Evolutionary conservation across 2,888 invertebrate species (phyloP), one percentile per base, ranked within the genome.

Genomic region (Drosophila engyochracea): DNA sequence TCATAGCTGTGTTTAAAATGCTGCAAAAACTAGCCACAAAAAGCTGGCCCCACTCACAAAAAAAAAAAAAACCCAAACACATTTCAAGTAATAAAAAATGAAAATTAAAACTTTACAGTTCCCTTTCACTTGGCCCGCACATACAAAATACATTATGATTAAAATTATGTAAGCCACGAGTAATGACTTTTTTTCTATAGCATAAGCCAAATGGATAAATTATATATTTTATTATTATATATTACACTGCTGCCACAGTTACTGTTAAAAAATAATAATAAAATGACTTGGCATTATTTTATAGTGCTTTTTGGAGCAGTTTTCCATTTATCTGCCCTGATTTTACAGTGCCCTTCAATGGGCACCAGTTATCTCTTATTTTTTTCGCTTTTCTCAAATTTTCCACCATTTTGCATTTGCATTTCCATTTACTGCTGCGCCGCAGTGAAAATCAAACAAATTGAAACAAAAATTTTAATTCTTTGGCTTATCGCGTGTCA

Each of bases 381-480:
- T 49, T 49, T 49, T 74, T 62, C 71, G 52, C 68, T 74, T 54
- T 53, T 49, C 70, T 62, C 69, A 61, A 16, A 44, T 19, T 53
- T 65, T 39, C 31, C 68, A 67, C 65, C 33, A 57, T 57, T 55
- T 55, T 66, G 79, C 81, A 82, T 80, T 68, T 58, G 22, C 25
- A 68, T 68, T 58, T 68, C 16, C 44, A 44, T 30, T 39, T 59
- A 9, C 51, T 71, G 30, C 64, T 70, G 39, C 64, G 70, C 66
- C 74, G 74, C 76, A 76, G 88, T 57, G 82, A 81, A 84, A 89
- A 87, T 82, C 90, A 89, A 88, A 88, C 84, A 85, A 85, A 81
- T 81, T 79, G 71, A 74, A 74, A 67, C 68, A 57, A 70, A 80
- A 78, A 76, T 78, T 80, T 77, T 81, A 89, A 85, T 85, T 82